Evolutionary conservation across 2,888 invertebrate species (phyloP), one percentile per base, ranked within the genome.

Genomic region (Danaus chrysippus): DNA sequence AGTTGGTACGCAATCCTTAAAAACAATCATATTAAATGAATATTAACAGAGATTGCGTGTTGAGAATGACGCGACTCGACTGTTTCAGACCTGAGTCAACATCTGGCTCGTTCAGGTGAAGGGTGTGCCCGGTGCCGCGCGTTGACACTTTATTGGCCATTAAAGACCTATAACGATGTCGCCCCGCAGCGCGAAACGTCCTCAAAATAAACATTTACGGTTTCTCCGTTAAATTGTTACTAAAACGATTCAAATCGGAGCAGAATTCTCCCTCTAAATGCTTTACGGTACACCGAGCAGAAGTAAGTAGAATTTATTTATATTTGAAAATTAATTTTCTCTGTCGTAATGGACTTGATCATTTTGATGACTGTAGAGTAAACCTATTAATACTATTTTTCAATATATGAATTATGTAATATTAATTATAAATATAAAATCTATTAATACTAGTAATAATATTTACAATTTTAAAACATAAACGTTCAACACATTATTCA

Each of bases 201-300:
- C 78, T 78, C 82, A 82, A 84, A 87, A 87, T 87, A 87, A 88
- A 87, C 88, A 87, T 87, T 88, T 87, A 86, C 86, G 87, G 84
- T 83, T 82, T 73, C 78, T 76, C 72, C 84, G 82, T 81, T 86
- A 87, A 87, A 86, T 88, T 86, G 86, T 87, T 85, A 84, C 84
- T 85, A 80, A 82, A 86, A 85, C 86, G 86, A 83, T 85, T 87
- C 82, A 72, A 82, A 82, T 75, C 75, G 73, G 77, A 78, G 75
- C 75, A 77, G 76, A 71, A 72, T 77, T 58, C 58, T 54, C 42
- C 53, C 42, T 72, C 81, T 85, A 83, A 87, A 86, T 82, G 81
- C 83, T 82, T 84, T 82, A 86, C 81, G 82, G 82, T 82, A 79
- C 82, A 82, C 79, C 80, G 79, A 84, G 83, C 83, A 83, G 83